A percentile compares a stretch with the other conserved stretches of the same genome.
These are phyloP conservation scores for Phocoena phocoena DNA, from an alignment of 2,113 vertebrate genomes.

Conservation along the genomic window DNA sequence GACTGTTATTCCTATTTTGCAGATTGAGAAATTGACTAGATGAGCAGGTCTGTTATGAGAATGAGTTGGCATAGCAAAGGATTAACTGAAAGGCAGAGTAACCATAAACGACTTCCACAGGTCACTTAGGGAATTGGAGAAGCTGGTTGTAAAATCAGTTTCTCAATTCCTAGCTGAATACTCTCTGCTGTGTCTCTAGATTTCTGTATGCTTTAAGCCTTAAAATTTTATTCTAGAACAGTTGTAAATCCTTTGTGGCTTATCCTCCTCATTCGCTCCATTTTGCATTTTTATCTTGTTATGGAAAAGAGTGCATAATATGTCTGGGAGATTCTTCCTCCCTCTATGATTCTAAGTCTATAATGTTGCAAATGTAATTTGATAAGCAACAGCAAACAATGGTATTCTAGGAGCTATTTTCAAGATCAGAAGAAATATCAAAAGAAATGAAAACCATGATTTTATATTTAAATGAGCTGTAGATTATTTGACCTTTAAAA, in stretches of 20 bases:
- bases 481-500: conserved; percentile 20
- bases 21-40: neutral
- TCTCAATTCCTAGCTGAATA: neutral
- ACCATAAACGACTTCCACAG: neutral
- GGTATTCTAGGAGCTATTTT: neutral
- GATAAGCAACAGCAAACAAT: conserved; percentile 30
- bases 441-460: conserved; percentile 46
- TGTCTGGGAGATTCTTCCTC: neutral
- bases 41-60: neutral
- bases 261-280: neutral
- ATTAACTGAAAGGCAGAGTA: neutral
- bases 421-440: conserved; percentile 30
- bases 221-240: neutral
- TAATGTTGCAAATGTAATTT: conserved; percentile 42
- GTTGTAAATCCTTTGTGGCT: neutral
- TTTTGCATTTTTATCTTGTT: conserved; percentile 43
- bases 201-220: neutral
- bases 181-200: neutral
- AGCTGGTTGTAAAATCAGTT: neutral
- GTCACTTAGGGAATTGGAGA: neutral
- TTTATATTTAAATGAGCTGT: conserved; percentile 21
- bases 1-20: neutral
- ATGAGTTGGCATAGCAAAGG: neutral
- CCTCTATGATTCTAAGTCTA: neutral
- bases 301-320: neutral